A percentile compares a stretch with the other conserved stretches of the same genome.
phyloP scores from a whole-genome alignment of 2,797 vertebrate genomes.

The Leuciscus waleckii region DNA sequence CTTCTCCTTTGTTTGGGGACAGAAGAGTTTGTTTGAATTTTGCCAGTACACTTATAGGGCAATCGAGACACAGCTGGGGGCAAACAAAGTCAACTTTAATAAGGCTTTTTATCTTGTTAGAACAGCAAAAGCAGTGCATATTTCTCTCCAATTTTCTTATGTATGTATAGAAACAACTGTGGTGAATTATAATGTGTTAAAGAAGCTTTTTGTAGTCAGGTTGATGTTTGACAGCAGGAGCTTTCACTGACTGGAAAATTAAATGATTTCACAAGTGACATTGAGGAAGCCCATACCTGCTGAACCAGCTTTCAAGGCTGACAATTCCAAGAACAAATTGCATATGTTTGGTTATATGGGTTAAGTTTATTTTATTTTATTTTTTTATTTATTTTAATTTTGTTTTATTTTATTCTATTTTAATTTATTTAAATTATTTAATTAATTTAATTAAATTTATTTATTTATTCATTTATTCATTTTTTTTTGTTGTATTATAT shows the following conservation, averaged over 20 bases:
- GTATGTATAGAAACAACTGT: slow-evolving; percentile 36
- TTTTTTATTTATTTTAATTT: too few species aligned
- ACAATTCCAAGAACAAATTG: neutral
- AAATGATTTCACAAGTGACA: slow-evolving; percentile 28
- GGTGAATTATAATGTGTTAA: slow-evolving; percentile 8
- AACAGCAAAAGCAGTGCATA: slow-evolving; percentile 3
- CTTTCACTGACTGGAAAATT: slow-evolving; percentile 15
- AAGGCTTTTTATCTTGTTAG: slow-evolving; percentile 30
- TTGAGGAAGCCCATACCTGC: neutral
- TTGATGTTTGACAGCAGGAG: slow-evolving; percentile 28
- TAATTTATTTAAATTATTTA: too few species aligned
- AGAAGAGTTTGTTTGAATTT: slow-evolving; percentile 28
- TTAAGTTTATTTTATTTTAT: too few species aligned
- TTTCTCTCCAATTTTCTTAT: slow-evolving; percentile 42
- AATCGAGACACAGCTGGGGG: slow-evolving; percentile 30
- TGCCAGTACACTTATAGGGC: slow-evolving; percentile 21
- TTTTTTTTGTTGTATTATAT: neutral
- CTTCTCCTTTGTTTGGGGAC: slow-evolving; percentile 38
- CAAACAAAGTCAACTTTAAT: slow-evolving; percentile 42
- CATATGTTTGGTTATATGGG: neutral
- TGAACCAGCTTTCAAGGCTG: neutral
- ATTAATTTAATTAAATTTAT: too few species aligned
- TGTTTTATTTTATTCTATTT: too few species aligned
- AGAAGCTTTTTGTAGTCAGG: slow-evolving; percentile 17
- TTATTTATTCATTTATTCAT: too few species aligned